Percentiles rank a stretch among this genome's conserved stretches.
Evolutionary conservation across 2,797 vertebrate genomes (phyloP).

Genomic region (Mormyrops attenuatus): DNA sequence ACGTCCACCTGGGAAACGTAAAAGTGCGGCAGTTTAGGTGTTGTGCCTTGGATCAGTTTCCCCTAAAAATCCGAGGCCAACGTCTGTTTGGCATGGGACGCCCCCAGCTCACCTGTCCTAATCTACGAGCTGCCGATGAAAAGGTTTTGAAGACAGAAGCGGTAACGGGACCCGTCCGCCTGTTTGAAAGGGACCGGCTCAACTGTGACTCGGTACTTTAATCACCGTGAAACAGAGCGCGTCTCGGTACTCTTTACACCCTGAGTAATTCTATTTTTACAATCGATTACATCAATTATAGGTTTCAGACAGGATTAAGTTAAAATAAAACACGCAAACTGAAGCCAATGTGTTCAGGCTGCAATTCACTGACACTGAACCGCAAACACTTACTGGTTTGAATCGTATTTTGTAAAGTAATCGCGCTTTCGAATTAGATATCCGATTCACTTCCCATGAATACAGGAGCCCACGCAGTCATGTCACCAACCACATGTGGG

Average conservation of each 20-base stretch:
- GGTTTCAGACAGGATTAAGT: not conserved
- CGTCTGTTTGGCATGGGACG: not conserved
- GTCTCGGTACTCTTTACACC: not conserved
- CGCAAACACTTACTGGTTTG: not conserved
- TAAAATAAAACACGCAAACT: not conserved
- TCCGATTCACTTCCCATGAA: not conserved
- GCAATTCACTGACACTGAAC: not conserved
- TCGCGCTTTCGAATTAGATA: not conserved
- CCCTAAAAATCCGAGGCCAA: not conserved
- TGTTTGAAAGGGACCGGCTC: constrained; percentile 9
- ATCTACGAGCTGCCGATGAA: not conserved
- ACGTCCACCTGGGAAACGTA: not conserved
- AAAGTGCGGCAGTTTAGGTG: not conserved
- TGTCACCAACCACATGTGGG: not conserved
- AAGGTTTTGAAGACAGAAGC: not conserved
- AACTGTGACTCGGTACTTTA: constrained; percentile 14
- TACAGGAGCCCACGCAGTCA: not conserved
- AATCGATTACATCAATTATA: not conserved
- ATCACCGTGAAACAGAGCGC: constrained; percentile 13
- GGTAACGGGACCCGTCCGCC: constrained; percentile 6
- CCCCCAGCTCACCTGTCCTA: not conserved
- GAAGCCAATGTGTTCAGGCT: not conserved
- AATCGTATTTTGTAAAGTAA: not conserved
- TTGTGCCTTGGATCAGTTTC: not conserved
- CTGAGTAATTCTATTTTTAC: not conserved